These are phyloP conservation scores for chimpanzee (Pan troglodytes) DNA, from an alignment of 2,113 vertebrate genomes.

Conservation along the genomic window NHGRI_mPanTro3-v2.1_pri NC_072421.2:44849001-44849500, in stretches of 20 bases:
- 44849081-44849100: neutral
- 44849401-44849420: neutral
- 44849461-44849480: neutral
- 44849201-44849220: neutral
- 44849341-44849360: neutral
- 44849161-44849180: neutral
- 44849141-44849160: neutral
- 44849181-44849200: neutral
- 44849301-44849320: neutral
- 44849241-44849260: neutral
- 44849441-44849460: neutral
- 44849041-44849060: neutral
- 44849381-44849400: neutral
- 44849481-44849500: neutral
- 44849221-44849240: neutral
- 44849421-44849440: neutral
- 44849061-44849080: neutral
- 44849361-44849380: neutral
- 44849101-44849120: neutral
- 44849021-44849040: neutral
- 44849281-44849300: neutral
- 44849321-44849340: neutral
- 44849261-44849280: neutral
- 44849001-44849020: neutral
- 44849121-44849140: neutral